phyloP scores from a whole-genome alignment of 2,113 vertebrate genomes.

The Cyprinodon brontotheroides region DNA sequence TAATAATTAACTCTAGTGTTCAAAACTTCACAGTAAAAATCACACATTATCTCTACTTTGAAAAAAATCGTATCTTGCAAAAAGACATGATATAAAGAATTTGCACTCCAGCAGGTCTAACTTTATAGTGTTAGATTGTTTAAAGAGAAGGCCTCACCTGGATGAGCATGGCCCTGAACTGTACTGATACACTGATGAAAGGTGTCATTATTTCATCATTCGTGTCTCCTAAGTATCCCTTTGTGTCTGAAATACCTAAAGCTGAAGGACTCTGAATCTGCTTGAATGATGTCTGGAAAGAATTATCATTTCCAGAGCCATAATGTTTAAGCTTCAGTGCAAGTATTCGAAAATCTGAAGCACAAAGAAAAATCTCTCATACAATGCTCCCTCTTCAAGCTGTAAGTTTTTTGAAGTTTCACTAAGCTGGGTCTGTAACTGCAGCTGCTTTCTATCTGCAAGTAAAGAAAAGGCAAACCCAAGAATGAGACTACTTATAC shows the following conservation, averaged over 20 bases:
- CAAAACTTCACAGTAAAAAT: constrained; percentile 3
- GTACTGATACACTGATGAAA: constrained; percentile 27
- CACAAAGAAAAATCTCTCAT: constrained; percentile 55
- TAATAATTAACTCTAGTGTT: background rate
- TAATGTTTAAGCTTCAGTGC: constrained; percentile 52
- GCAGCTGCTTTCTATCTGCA: constrained; percentile 28
- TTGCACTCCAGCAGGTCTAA: background rate
- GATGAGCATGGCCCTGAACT: background rate
- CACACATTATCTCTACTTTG: constrained; percentile 3
- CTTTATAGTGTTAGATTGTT: background rate
- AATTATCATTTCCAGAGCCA: constrained; percentile 62
- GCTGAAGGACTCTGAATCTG: constrained; percentile 37
- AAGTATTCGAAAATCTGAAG: constrained; percentile 55
- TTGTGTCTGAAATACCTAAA: constrained; percentile 40
- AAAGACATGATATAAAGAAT: background rate
- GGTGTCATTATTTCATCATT: constrained; percentile 33
- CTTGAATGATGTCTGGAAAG: constrained; percentile 55
- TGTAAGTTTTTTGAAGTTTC: constrained; percentile 60
- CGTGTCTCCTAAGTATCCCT: constrained; percentile 20
- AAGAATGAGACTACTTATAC: constrained; percentile 28
- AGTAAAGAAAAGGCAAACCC: constrained; percentile 24
- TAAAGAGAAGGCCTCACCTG: background rate
- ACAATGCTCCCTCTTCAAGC: constrained; percentile 62
- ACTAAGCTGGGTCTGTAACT: constrained; percentile 38
- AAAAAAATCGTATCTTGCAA: background rate